These are phyloP conservation scores for Ptychodera flava DNA, from an alignment of 35 echinoderm and acorn worm species.

Conservation along the genomic window DNA sequence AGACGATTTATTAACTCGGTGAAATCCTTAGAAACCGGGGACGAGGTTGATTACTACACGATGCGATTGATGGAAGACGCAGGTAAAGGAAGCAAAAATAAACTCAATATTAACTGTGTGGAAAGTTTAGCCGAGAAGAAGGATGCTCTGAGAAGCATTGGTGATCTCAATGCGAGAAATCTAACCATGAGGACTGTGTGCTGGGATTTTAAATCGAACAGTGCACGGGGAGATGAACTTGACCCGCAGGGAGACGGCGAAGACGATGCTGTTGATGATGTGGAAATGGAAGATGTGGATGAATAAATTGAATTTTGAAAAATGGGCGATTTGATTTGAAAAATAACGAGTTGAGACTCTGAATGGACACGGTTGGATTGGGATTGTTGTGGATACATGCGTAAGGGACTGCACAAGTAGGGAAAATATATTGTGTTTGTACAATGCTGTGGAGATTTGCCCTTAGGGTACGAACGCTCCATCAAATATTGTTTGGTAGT, in stretches of 20 bases:
- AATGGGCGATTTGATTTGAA: no score
- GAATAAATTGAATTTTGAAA: no score
- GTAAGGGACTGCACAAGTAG: no score
- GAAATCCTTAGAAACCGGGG: conserved; percentile 38
- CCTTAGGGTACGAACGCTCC: no score
- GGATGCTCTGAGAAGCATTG: conserved; percentile 41
- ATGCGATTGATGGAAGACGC: conserved; percentile 37
- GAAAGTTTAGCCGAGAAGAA: conserved; percentile 26
- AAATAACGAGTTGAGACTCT: no score
- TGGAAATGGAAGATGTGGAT: not conserved
- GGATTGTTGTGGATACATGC: no score
- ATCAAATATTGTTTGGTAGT: no score
- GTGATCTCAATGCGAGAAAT: conserved; percentile 43
- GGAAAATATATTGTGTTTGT: no score
- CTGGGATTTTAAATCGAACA: not conserved
- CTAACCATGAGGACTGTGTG: conserved; percentile 35
- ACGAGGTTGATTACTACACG: conserved; percentile 78
- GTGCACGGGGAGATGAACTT: not conserved
- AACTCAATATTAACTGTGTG: not conserved
- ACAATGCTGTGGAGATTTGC: no score
- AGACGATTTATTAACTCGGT: conserved; percentile 36
- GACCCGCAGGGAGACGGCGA: no score
- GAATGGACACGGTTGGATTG: no score
- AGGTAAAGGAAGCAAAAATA: not conserved
- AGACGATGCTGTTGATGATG: not conserved